A percentile compares a stretch with the other conserved stretches of the same genome.
phyloP scores from a whole-genome alignment of 1,140 invertebrate genomes.

The Zaprionus lachaisei region DNA sequence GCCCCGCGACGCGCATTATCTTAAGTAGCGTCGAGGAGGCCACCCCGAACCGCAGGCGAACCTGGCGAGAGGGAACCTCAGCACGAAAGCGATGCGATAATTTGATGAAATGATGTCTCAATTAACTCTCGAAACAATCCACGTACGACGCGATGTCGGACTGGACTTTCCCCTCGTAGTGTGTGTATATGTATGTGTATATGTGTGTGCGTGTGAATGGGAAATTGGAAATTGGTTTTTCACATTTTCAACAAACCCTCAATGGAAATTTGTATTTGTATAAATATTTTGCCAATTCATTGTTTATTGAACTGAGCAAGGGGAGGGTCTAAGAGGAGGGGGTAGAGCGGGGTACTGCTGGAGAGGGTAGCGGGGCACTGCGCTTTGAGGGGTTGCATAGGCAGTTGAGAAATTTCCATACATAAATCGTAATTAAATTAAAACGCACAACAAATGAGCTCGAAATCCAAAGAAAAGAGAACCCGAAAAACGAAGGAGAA shows the following conservation, averaged over 20 bases:
- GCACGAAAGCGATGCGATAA: conserved; percentile 50
- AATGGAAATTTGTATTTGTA: conserved; percentile 17
- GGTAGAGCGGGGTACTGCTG: neutral
- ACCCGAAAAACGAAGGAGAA: conserved; percentile 26
- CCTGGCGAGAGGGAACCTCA: conserved; percentile 12
- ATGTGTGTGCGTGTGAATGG: conserved; percentile 66
- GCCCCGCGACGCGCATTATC: conserved; percentile 68
- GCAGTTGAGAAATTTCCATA: conserved; percentile 62
- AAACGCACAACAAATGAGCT: conserved; percentile 69
- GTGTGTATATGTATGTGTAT: neutral
- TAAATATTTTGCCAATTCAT: conserved; percentile 73
- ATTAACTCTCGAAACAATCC: conserved; percentile 60
- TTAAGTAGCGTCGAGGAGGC: conserved; percentile 60
- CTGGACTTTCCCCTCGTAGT: no score
- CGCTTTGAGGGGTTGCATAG: conserved; percentile 10
- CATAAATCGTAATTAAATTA: conserved; percentile 80
- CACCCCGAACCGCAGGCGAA: conserved; percentile 49
- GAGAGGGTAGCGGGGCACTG: neutral
- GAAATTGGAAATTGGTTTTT: conserved; percentile 40
- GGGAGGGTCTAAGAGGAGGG: conserved; percentile 27
- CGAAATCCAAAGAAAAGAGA: conserved; percentile 59
- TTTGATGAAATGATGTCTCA: conserved; percentile 82
- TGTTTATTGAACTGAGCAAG: conserved; percentile 60
- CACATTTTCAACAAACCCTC: conserved; percentile 43
- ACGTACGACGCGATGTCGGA: neutral